Evolutionary conservation across 2,888 invertebrate species (phyloP).

Genomic region (Cyclophora punctaria): DNA sequence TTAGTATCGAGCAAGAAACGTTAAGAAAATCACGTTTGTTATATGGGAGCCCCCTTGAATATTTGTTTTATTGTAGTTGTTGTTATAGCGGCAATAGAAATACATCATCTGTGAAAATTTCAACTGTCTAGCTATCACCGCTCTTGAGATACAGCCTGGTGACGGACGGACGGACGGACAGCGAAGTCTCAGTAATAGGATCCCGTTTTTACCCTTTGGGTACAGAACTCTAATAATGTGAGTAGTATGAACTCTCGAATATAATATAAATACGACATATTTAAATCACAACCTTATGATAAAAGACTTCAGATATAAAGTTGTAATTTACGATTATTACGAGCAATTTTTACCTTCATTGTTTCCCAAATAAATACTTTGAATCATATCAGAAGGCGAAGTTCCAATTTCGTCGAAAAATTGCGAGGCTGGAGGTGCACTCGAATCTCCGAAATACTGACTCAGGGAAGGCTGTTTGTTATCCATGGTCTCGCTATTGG

Average conservation of each 20-base stretch:
- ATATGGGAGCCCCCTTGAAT: too few relatives aligned
- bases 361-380: constrained; percentile 64
- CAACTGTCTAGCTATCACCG: too few relatives aligned
- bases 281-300: background rate
- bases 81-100: too few relatives aligned
- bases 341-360: constrained; percentile 36
- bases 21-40: too few relatives aligned
- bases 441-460: constrained; percentile 72
- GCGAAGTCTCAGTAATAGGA: too few relatives aligned
- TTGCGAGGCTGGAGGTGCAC: constrained; percentile 59
- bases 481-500: constrained; percentile 42
- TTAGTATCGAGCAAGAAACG: too few relatives aligned
- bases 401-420: constrained; percentile 70
- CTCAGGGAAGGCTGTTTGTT: constrained; percentile 67
- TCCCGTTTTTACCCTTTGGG: too few relatives aligned
- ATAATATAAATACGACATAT: background rate
- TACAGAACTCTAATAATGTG: background rate
- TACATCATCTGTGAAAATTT: too few relatives aligned
- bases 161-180: too few relatives aligned
- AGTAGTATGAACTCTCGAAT: background rate
- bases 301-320: background rate
- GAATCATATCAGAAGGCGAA: constrained; percentile 65
- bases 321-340: constrained; percentile 6
- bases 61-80: too few relatives aligned
- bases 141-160: too few relatives aligned